Percentiles rank a stretch among this genome's conserved stretches.
phyloP scores from a whole-genome alignment of 2,888 invertebrate species.

The Alitta virens region DNA sequence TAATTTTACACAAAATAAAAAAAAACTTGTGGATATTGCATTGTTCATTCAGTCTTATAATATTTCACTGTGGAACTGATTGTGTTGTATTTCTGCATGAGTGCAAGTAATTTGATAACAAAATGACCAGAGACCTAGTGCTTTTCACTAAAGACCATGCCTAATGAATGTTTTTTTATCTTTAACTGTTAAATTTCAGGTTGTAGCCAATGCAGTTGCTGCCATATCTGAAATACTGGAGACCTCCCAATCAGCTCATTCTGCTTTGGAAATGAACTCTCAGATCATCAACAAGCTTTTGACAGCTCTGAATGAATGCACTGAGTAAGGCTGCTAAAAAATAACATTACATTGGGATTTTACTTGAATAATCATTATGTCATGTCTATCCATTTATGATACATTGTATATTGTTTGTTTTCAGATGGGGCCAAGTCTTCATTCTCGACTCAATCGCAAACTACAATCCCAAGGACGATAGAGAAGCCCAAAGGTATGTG shows the following conservation, averaged over 20 bases:
- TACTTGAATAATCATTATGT: no score
- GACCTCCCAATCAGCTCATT: conserved; percentile 90
- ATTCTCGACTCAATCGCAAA: conserved; percentile 96
- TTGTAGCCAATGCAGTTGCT: conserved; percentile 96
- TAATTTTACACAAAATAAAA: no score
- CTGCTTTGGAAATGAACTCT: conserved; percentile 93
- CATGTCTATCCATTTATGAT: no score
- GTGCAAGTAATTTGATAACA: no score
- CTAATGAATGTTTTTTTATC: no score
- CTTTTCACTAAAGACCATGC: no score
- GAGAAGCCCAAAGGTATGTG: conserved; percentile 82
- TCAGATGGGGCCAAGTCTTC: conserved; percentile 74
- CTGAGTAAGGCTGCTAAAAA: conserved; percentile 65
- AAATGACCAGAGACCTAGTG: no score
- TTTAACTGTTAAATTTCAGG: conserved; percentile 26
- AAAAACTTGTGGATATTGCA: no score
- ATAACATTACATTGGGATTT: no score
- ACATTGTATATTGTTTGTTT: neutral
- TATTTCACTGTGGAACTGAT: no score
- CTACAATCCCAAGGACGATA: conserved; percentile 93
- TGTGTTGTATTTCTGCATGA: no score
- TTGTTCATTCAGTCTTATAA: no score
- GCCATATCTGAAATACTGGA: conserved; percentile 98
- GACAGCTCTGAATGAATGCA: conserved; percentile 98
- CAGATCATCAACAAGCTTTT: conserved; percentile 96